phyloP scores from a whole-genome alignment of 2,888 invertebrate genomes.

The Tridacna crocea region DNA sequence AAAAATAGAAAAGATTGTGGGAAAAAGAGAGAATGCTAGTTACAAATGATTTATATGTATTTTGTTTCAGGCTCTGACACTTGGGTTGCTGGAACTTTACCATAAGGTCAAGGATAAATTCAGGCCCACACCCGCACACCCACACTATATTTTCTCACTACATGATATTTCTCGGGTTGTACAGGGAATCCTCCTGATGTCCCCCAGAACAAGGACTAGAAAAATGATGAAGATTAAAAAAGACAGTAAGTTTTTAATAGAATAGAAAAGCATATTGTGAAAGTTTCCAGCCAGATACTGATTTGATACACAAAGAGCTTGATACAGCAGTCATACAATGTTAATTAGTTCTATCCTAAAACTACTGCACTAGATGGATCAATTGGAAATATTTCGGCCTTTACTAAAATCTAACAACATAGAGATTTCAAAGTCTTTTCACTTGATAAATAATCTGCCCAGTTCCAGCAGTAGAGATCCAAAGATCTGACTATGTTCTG shows the following conservation, averaged over 20 bases:
- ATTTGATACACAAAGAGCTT: too few relatives aligned
- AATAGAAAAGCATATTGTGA: not conserved
- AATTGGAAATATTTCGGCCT: too few relatives aligned
- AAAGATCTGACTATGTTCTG: too few relatives aligned
- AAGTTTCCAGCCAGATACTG: too few relatives aligned
- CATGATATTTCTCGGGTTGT: constrained; percentile 79
- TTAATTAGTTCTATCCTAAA: too few relatives aligned
- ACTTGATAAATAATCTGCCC: too few relatives aligned
- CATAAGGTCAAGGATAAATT: constrained; percentile 75
- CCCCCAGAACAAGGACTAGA: constrained; percentile 76
- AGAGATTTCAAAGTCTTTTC: too few relatives aligned
- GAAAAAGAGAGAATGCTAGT: not conserved
- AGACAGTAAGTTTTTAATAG: constrained; percentile 43
- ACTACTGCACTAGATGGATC: too few relatives aligned
- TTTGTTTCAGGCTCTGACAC: constrained; percentile 72
- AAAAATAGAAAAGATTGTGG: not conserved
- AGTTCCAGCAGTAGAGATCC: too few relatives aligned
- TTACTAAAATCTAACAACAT: too few relatives aligned
- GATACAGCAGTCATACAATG: too few relatives aligned
- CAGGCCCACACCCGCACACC: constrained; percentile 78
- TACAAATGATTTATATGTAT: not conserved
- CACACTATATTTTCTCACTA: constrained; percentile 82
- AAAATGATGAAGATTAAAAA: constrained; percentile 74
- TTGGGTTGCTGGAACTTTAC: constrained; percentile 79
- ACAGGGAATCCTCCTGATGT: constrained; percentile 82